Conservation (phyloP, 1,140 invertebrate genomes). For the Meloidogyne exigua region DNA sequence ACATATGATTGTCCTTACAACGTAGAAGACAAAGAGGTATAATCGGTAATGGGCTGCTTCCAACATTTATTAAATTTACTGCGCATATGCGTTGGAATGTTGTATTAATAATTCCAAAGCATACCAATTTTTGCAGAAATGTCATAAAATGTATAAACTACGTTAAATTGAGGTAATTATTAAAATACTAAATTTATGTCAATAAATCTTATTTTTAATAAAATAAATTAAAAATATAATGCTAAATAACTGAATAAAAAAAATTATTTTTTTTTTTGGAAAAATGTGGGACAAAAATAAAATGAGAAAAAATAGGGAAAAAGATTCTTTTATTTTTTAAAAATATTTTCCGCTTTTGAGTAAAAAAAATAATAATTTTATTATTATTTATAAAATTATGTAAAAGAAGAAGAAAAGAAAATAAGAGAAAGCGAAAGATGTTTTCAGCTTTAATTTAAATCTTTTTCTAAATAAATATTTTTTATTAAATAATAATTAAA, state of each 20-base stretch:
- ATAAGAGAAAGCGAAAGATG: neutral
- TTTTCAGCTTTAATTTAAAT: conserved; percentile 3
- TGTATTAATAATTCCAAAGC: neutral
- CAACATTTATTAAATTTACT: neutral
- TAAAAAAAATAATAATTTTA: neutral
- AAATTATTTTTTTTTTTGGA: neutral
- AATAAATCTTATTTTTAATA: neutral
- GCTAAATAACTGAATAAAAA: neutral
- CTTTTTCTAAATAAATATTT: neutral
- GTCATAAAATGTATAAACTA: neutral
- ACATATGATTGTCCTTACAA: conserved; percentile 27
- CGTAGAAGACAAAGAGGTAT: conserved; percentile 23
- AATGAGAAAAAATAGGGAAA: neutral
- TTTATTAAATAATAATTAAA: neutral
- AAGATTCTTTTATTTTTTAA: neutral
- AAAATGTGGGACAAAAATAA: neutral
- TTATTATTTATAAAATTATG: conserved; percentile 5
- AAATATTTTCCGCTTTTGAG: conserved; percentile 3
- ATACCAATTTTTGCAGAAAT: neutral
- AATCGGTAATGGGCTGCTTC: neutral
- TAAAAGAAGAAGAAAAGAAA: no score
- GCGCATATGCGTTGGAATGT: neutral
- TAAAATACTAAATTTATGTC: neutral
- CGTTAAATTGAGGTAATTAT: no score
- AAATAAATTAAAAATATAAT: no score